Evolutionary conservation across 1,140 invertebrate genomes (phyloP).

Genomic region (Conus ventricosus): DNA sequence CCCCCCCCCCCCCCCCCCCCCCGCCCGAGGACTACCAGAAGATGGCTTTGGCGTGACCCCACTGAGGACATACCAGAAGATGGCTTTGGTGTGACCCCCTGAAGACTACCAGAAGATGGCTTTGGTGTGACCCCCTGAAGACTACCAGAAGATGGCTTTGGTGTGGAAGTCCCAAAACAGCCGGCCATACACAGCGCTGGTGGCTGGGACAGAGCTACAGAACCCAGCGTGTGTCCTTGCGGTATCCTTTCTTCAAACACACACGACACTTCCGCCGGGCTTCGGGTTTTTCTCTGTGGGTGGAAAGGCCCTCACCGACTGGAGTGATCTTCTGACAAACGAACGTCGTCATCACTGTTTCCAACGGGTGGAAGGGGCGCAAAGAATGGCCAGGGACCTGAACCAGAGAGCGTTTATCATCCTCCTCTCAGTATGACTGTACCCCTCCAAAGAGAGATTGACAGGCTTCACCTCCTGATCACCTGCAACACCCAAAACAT

Average conservation of each 20-base stretch:
- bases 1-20: too few species aligned
- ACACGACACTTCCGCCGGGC: slow-evolving; percentile 7
- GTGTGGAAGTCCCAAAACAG: slow-evolving; percentile 19
- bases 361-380: not conserved
- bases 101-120: too few species aligned
- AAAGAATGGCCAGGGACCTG: not conserved
- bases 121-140: too few species aligned
- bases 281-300: slow-evolving; percentile 6
- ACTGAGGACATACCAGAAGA: too few species aligned
- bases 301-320: not conserved
- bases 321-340: slow-evolving; percentile 9
- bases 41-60: too few species aligned
- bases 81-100: too few species aligned
- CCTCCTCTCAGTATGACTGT: not conserved
- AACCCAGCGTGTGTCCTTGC: slow-evolving; percentile 19
- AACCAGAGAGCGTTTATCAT: not conserved
- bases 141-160: not conserved
- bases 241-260: not conserved
- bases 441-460: slow-evolving; percentile 8
- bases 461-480: slow-evolving; percentile 13
- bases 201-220: slow-evolving; percentile 7
- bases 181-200: not conserved
- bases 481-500: slow-evolving; percentile 19
- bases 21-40: too few species aligned
- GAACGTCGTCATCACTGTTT: slow-evolving; percentile 7